Evolutionary conservation across 2,113 vertebrate species (phyloP).

Genomic region (Myotis brandtii): DNA sequence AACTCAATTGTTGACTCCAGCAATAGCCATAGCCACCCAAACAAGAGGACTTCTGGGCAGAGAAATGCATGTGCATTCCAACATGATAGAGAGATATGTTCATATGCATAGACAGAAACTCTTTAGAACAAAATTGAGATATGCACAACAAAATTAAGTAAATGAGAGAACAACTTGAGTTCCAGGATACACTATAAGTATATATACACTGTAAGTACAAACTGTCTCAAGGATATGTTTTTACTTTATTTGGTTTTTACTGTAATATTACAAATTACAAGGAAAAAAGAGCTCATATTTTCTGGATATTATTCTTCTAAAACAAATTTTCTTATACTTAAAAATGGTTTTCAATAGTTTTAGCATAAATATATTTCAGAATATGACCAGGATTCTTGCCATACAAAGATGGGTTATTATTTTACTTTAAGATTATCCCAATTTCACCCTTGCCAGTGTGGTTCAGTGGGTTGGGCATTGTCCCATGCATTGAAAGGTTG

Average conservation of each 20-base stretch:
- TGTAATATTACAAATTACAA: not conserved
- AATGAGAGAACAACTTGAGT: not conserved
- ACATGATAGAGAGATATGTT: not conserved
- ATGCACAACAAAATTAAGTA: not conserved
- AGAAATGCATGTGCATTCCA: not conserved
- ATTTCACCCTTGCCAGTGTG: not conserved
- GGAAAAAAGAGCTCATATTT: not conserved
- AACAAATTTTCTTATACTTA: not conserved
- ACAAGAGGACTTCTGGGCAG: not conserved
- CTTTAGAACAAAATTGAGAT: not conserved
- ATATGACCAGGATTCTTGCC: not conserved
- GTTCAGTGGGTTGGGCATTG: no score
- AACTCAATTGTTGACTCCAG: not conserved
- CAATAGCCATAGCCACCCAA: not conserved
- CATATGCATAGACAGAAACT: not conserved
- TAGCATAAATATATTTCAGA: not conserved
- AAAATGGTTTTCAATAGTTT: slow-evolving; percentile 34
- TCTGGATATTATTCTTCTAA: not conserved
- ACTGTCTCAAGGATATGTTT: not conserved
- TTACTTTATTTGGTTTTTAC: not conserved
- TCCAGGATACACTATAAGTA: not conserved
- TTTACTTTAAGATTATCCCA: not conserved
- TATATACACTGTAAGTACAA: not conserved
- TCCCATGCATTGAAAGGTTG: no score
- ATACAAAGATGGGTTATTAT: not conserved